A percentile compares a stretch with the other conserved stretches of the same genome.
Evolutionary conservation across 2,797 vertebrate genomes (phyloP).

Genomic region (Threskiornis aethiopicus): DNA sequence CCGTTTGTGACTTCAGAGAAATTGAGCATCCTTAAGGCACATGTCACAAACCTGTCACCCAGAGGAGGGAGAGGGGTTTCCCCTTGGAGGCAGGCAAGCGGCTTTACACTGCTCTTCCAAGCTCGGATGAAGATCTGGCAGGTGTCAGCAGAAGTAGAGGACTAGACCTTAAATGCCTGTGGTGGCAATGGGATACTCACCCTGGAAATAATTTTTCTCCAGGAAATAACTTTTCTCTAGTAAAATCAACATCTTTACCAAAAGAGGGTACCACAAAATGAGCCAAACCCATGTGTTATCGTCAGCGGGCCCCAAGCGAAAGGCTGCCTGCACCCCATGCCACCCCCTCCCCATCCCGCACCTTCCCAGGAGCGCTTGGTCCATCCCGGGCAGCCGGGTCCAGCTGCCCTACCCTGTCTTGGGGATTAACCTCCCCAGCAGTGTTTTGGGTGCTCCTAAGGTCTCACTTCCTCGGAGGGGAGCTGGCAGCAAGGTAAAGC

Average conservation of each 20-base stretch:
- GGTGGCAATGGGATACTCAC: background rate
- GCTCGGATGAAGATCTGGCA: rapidly evolving
- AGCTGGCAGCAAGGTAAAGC: background rate
- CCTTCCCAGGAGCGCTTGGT: background rate
- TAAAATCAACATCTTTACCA: background rate
- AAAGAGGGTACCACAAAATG: background rate
- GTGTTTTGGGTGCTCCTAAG: background rate
- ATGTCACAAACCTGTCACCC: background rate
- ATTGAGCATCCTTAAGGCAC: background rate
- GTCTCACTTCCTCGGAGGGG: background rate
- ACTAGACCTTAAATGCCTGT: background rate
- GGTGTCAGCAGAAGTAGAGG: background rate
- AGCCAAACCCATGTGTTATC: background rate
- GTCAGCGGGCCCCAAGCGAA: rapidly evolving
- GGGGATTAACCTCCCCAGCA: background rate
- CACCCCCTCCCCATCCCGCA: background rate
- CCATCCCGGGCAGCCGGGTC: background rate
- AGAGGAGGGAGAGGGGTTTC: background rate
- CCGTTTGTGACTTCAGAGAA: background rate
- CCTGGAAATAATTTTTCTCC: background rate
- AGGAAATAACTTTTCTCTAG: background rate
- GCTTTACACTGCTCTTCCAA: background rate
- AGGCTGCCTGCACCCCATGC: no score
- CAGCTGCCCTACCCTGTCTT: rapidly evolving
- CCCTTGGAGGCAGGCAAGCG: background rate